Evolutionary conservation across 2,888 invertebrate species (phyloP), one percentile per base, ranked within the genome.

Genomic region (Cyrtodaria siliqua): DNA sequence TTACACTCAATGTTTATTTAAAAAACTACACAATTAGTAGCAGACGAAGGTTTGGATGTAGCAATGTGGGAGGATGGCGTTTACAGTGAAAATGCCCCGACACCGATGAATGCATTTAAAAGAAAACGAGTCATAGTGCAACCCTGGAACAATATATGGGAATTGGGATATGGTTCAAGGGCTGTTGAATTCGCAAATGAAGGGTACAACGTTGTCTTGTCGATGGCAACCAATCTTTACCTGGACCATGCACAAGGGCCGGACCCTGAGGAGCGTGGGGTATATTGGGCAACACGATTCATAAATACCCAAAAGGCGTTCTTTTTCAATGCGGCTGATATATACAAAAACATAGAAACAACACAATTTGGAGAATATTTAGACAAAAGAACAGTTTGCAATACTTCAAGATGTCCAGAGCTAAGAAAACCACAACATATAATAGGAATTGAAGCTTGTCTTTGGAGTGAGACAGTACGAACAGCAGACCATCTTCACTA

Each of bases 261-360:
- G 0, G 88, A 88, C 52, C 91, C 91, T 0, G 86, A 89, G 33
- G 90, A 91, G 75, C 74, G 90, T 20, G 92, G 92, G 2, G 79
- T 87, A 26, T 89, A 90, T 71, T 92, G 92, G 92, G 92, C 91
- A 0, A 84, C 91, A 0, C 78, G 91, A 12, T 92, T 81, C 79
- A 86, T 85, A 1, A 86, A 89, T 83, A 88, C 88, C 0, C 72
- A 70, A 24, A 87, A 85, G 59, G 79, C 84, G 0, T 91, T 91
- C 67, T 79, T 79, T 16, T 91, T 87, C 64, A 83, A 87, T 68
- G 89, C 91, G 0, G 84, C 83, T 24, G 66, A 85, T 59, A 67
- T 87, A 4, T 86, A 83, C 50, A 60, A 52, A 18, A 90, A 89
- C 60, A 83, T 82, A 0, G 84, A 86, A 20, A 75, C 79, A 14